A percentile compares a stretch with the other conserved stretches of the same genome.
Evolutionary conservation across 2,113 vertebrate species (phyloP).

Genomic region (Bufo bufo): DNA sequence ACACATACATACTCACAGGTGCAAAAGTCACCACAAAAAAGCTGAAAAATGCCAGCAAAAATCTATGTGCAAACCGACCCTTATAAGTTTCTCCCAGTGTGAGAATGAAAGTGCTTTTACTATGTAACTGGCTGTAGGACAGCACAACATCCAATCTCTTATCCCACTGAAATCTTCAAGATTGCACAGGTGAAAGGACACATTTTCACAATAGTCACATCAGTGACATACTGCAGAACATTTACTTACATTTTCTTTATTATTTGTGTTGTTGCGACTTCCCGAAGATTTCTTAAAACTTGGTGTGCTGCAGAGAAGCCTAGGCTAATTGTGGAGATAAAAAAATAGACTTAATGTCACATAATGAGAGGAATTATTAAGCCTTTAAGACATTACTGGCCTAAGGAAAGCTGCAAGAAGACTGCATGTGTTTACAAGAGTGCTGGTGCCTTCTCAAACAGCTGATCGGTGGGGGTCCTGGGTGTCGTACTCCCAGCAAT

Average conservation of each 20-base stretch:
- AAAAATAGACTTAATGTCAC: background rate
- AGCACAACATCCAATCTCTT: background rate
- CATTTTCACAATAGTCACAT: background rate
- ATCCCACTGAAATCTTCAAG: background rate
- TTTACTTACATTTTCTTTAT: conserved; percentile 72
- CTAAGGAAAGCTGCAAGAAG: too few species aligned
- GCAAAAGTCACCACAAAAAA: too few species aligned
- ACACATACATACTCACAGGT: too few species aligned
- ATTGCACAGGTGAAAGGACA: background rate
- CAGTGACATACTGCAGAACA: background rate
- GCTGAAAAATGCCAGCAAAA: too few species aligned
- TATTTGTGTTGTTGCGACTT: conserved; percentile 33
- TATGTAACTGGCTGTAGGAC: background rate
- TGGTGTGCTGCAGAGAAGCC: conserved; percentile 70
- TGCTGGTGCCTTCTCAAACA: too few species aligned
- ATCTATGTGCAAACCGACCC: too few species aligned
- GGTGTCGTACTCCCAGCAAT: too few species aligned
- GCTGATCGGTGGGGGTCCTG: too few species aligned
- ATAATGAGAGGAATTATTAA: background rate
- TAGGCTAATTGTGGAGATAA: conserved; percentile 60
- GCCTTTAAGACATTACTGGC: too few species aligned
- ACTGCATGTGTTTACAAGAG: too few species aligned
- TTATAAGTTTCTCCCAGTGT: background rate
- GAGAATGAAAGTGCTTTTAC: background rate
- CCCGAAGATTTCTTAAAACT: conserved; percentile 57